These are phyloP conservation scores for Penaeus vannamei DNA, from an alignment of 1,140 invertebrate genomes.

Conservation along the genomic window DNA sequence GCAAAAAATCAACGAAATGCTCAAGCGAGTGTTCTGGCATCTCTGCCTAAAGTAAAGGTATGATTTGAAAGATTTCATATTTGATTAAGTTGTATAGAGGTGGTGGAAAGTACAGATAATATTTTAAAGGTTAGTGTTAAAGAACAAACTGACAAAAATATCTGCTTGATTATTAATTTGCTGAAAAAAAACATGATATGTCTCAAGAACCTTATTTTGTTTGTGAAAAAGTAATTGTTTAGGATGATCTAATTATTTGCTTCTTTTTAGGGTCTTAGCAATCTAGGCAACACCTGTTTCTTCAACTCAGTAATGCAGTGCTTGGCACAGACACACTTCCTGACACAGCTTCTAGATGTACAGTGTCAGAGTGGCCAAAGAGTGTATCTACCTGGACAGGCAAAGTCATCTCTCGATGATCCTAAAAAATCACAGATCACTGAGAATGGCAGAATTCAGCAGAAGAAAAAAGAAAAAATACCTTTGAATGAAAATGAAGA, in stretches of 20 bases:
- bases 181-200: too few species aligned
- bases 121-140: too few species aligned
- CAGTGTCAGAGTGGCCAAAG: constrained; percentile 73
- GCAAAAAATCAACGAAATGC: constrained; percentile 55
- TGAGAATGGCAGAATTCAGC: constrained; percentile 40
- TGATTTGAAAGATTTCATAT: constrained; percentile 18
- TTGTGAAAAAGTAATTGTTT: too few species aligned
- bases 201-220: too few species aligned
- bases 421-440: constrained; percentile 8
- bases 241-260: too few species aligned
- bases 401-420: constrained; percentile 34
- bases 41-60: constrained; percentile 67
- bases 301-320: constrained; percentile 96
- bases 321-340: constrained; percentile 87
- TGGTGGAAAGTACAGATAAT: too few species aligned
- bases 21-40: constrained; percentile 62
- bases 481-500: constrained; percentile 45
- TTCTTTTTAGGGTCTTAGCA: constrained; percentile 79
- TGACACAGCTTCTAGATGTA: constrained; percentile 80
- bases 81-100: neutral
- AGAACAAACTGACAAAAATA: neutral
- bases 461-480: constrained; percentile 1
- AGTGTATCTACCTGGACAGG: constrained; percentile 70
- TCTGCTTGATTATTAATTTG: too few species aligned
- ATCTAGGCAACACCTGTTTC: constrained; percentile 97